Percentiles rank a stretch among this genome's conserved stretches.
Conservation (phyloP, 2,797 vertebrate species). For the Gallinago solitaria region DNA sequence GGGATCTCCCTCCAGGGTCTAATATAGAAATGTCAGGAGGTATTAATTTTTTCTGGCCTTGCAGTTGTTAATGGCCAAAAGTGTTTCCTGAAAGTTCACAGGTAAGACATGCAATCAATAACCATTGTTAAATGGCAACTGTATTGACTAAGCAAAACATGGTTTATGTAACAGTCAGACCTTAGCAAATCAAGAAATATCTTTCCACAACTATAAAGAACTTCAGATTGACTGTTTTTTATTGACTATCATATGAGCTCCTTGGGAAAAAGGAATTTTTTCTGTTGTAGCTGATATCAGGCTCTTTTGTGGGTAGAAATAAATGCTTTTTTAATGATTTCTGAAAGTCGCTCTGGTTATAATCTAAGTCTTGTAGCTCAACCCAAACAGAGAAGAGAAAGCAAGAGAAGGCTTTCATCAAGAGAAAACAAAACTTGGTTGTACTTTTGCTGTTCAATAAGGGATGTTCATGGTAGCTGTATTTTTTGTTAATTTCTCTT, state of each 20-base stretch:
- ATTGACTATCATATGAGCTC: neutral
- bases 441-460: neutral
- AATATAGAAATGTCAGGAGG: neutral
- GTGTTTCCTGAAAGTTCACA: neutral
- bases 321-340: slow-evolving; percentile 7
- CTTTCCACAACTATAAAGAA: neutral
- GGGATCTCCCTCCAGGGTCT: neutral
- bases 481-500: neutral
- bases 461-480: neutral
- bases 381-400: neutral
- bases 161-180: neutral
- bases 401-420: neutral
- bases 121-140: neutral
- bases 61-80: neutral
- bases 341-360: neutral
- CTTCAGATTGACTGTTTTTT: neutral
- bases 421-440: neutral
- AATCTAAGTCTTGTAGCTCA: neutral
- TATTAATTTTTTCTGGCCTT: neutral
- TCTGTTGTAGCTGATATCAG: neutral
- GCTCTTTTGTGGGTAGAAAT: slow-evolving; percentile 9
- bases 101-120: neutral
- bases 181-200: neutral
- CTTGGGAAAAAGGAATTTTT: neutral
- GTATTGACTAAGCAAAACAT: slow-evolving; percentile 18